phyloP scores from a whole-genome alignment of 1,140 invertebrate genomes.

The Drosophila prosaltans region DNA sequence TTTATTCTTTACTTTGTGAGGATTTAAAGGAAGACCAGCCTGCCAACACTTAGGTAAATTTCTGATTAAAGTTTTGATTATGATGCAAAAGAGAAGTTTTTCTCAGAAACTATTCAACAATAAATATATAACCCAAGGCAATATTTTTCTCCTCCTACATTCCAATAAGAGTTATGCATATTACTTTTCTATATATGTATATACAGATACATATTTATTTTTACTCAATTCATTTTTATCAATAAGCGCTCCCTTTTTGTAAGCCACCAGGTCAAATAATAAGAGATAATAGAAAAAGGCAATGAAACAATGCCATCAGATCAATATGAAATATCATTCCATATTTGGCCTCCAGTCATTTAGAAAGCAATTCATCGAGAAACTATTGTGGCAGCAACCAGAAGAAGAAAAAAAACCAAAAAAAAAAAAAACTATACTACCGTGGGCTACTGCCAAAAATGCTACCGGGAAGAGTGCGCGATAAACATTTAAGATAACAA shows the following conservation, averaged over 20 bases:
- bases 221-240: constrained; percentile 24
- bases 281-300: neutral
- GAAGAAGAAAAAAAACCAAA: constrained; percentile 34
- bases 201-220: neutral
- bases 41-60: neutral
- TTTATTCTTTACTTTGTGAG: no score
- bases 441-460: constrained; percentile 75
- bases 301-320: constrained; percentile 38
- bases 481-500: constrained; percentile 71
- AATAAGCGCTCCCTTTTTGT: constrained; percentile 50
- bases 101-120: constrained; percentile 26
- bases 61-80: neutral
- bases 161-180: constrained; percentile 13
- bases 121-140: constrained; percentile 29
- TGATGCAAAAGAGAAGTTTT: neutral
- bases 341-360: constrained; percentile 67
- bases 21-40: no score
- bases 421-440: constrained; percentile 56
- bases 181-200: constrained; percentile 5
- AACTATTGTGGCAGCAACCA: constrained; percentile 43
- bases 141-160: constrained; percentile 28
- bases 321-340: constrained; percentile 76
- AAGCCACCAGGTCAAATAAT: constrained; percentile 31
- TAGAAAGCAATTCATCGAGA: constrained; percentile 77
- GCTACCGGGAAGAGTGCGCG: constrained; percentile 77